Base-by-base conservation (phyloP, 2,113 vertebrate genomes). In the Rhagologus leucostigma region DNA sequence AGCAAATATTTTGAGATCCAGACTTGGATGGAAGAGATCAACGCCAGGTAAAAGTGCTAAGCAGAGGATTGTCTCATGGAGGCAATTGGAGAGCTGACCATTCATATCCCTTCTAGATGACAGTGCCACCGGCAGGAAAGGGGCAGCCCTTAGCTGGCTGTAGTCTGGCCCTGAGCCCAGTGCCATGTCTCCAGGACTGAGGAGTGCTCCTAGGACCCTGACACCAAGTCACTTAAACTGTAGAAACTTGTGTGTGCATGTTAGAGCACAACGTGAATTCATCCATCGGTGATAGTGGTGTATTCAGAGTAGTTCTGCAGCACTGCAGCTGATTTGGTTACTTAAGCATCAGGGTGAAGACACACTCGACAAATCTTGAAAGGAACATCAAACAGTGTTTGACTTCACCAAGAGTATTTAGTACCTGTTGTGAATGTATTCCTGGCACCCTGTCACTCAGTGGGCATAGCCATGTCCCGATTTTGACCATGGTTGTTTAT, bases 1-100 rank as follows among this genome's bases (percentile, higher is more conserved):
- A 98, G 94, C 64, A 97, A 98, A 74, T 74, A 97, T 73, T 92
- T 92, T 29, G 96, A 98, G 75, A 98, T 99, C 93, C 97, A 96
- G 65, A 79, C 47, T 39, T 95, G 96, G 55, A 96, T 98, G 89
- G 93, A 96, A 85, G 86, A 95, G 42, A 97, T 99, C 41, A 92
- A 93, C 50, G 49, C 6, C 77, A 99, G 98, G 99, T 99, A 97
- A 96, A 79, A 68, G 24, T 19, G 19, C 49, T 67, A 39, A 67
- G 64, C 18, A 50, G 30, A 30, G 19, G 7, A 9, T 46, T 85
- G 11, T 70, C 33, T 69, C 9, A 13, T 7, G 15, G 9, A 10
- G 5, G 4, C 59, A 69, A 4, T 0, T 44, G 22, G 27, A 64
- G 23, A 77, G 18, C n/a, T 18, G 59, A 29, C 29, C 6, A 30